Evolutionary conservation across 1,140 invertebrate genomes (phyloP).

Genomic region (Oppia nitens): DNA sequence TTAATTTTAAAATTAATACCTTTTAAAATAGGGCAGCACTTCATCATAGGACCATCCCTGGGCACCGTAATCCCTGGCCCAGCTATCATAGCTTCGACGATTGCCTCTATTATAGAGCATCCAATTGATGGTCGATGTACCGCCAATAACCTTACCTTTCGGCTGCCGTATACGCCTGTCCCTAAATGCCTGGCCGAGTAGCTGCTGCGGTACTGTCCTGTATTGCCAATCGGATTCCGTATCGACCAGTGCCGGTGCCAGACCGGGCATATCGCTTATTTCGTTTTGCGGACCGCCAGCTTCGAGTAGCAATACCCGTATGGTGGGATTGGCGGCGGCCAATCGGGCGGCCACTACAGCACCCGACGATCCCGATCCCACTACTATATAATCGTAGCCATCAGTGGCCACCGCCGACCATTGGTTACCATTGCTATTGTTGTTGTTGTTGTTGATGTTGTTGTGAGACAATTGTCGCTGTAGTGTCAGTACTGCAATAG

Average conservation of each 20-base stretch:
- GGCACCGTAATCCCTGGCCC: slow-evolving; percentile 70
- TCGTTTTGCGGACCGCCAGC: slow-evolving; percentile 78
- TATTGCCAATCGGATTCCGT: slow-evolving; percentile 68
- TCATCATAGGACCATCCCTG: slow-evolving; percentile 77
- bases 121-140: slow-evolving; percentile 82
- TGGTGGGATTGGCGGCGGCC: slow-evolving; percentile 27
- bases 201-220: slow-evolving; percentile 61
- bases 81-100: slow-evolving; percentile 74
- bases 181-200: slow-evolving; percentile 54
- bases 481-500: slow-evolving; percentile 8
- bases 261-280: slow-evolving; percentile 65
- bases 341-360: slow-evolving; percentile 35
- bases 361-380: slow-evolving; percentile 38
- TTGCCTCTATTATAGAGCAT: slow-evolving; percentile 92
- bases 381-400: slow-evolving; percentile 24
- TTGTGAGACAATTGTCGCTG: slow-evolving; percentile 12
- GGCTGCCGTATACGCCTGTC: slow-evolving; percentile 69
- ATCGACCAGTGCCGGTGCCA: slow-evolving; percentile 67
- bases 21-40: slow-evolving; percentile 70
- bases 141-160: slow-evolving; percentile 40
- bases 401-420: too few species aligned
- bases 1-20: too few species aligned
- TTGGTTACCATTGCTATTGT: slow-evolving; percentile 7
- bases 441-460: slow-evolving; percentile 11
- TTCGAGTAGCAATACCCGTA: slow-evolving; percentile 58